Percentiles rank a stretch among this genome's conserved stretches.
Evolutionary conservation across 2,113 vertebrate species (phyloP).

Genomic region (Nothoprocta pentlandii): DNA sequence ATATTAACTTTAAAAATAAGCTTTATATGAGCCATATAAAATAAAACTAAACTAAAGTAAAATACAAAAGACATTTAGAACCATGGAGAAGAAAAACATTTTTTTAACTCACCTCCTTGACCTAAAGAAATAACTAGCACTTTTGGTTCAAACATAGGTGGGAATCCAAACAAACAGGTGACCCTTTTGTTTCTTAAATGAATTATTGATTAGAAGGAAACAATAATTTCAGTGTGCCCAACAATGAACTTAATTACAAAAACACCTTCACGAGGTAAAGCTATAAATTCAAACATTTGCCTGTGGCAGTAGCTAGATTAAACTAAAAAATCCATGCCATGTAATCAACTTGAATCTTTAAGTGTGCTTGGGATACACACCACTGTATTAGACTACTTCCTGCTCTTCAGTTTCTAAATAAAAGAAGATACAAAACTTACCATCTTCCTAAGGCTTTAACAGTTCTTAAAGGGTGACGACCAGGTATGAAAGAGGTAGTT

Average conservation of each 20-base stretch:
- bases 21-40: neutral
- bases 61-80: neutral
- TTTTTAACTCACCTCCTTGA: neutral
- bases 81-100: neutral
- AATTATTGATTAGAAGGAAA: neutral
- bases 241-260: neutral
- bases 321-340: neutral
- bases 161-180: conserved; percentile 6
- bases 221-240: neutral
- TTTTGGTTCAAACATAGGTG: neutral
- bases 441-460: conserved; percentile 44
- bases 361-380: neutral
- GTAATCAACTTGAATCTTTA: neutral
- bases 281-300: conserved; percentile 19
- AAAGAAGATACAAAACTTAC: neutral
- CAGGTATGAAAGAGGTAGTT: neutral
- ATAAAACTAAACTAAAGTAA: neutral
- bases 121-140: neutral
- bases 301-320: neutral
- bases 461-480: neutral
- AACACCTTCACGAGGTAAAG: neutral
- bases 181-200: neutral
- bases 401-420: neutral
- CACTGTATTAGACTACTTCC: neutral
- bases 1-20: neutral